phyloP scores from a whole-genome alignment of 2,797 vertebrate species.

The Amniataba percoides region DNA sequence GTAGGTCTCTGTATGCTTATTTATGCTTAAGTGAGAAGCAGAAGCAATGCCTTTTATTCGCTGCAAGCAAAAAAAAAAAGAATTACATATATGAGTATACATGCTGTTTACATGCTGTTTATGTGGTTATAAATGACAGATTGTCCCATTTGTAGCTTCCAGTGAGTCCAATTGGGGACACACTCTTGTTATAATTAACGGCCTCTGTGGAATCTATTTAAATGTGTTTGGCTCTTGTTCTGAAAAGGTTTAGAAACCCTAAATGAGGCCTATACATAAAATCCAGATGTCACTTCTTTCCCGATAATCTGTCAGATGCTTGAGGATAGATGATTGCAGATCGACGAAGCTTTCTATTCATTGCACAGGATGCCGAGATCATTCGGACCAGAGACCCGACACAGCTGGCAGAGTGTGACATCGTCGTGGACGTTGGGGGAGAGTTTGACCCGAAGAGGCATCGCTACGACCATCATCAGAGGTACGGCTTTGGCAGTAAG shows the following conservation, averaged over 20 bases:
- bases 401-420: slow-evolving; percentile 88
- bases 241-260: not conserved
- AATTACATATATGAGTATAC: not conserved
- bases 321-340: not conserved
- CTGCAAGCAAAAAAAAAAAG: no score
- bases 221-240: not conserved
- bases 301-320: not conserved
- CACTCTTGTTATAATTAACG: not conserved
- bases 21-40: not conserved
- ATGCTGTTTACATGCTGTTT: not conserved
- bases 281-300: not conserved
- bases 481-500: slow-evolving; percentile 77
- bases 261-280: not conserved
- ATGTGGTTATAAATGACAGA: not conserved
- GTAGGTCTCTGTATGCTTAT: not conserved
- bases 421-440: slow-evolving; percentile 95
- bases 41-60: not conserved
- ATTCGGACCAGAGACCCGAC: slow-evolving; percentile 90
- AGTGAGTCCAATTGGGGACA: not conserved
- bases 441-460: slow-evolving; percentile 91
- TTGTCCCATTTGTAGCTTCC: not conserved
- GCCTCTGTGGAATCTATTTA: not conserved
- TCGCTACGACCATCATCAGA: slow-evolving; percentile 96
- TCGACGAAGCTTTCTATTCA: not conserved
- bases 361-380: slow-evolving; percentile 89